phyloP scores from a whole-genome alignment of 2,888 invertebrate genomes.

The Himalopsyche japonica region DNA sequence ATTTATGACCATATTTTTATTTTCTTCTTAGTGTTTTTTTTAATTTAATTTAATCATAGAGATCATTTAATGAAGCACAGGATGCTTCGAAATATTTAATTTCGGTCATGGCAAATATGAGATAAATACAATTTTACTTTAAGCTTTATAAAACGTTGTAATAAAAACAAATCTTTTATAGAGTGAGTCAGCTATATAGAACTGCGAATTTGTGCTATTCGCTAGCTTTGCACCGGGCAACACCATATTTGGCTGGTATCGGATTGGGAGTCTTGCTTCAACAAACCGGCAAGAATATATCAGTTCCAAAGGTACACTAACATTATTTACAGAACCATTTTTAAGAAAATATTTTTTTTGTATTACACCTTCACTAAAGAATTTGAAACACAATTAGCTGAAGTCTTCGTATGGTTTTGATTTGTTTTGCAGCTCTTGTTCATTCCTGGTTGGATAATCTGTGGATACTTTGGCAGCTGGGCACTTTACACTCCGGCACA shows the following conservation, averaged over 20 bases:
- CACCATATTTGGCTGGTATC: constrained; percentile 68
- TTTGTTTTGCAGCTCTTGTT: constrained; percentile 51
- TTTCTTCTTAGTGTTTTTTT: not conserved
- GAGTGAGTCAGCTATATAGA: constrained; percentile 69
- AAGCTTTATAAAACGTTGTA: not conserved
- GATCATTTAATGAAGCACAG: not conserved
- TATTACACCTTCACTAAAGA: no score
- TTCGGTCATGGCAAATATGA: not conserved
- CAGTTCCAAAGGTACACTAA: constrained; percentile 49
- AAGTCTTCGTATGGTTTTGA: not conserved
- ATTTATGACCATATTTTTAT: no score
- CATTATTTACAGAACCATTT: not conserved
- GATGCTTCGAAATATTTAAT: not conserved
- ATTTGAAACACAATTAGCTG: no score
- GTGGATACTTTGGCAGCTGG: constrained; percentile 55
- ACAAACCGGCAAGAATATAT: constrained; percentile 51
- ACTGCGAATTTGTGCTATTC: constrained; percentile 68
- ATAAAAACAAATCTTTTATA: constrained; percentile 47
- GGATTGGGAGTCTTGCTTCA: constrained; percentile 63
- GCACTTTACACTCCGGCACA: constrained; percentile 65
- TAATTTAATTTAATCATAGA: not conserved
- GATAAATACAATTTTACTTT: not conserved
- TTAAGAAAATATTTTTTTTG: no score
- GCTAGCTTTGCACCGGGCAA: constrained; percentile 65
- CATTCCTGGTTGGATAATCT: constrained; percentile 60